Percentiles rank a stretch among this genome's conserved stretches.
These are phyloP conservation scores for Gastrophysa polygoni DNA, from an alignment of 2,888 invertebrate genomes.

Conservation along the genomic window DNA sequence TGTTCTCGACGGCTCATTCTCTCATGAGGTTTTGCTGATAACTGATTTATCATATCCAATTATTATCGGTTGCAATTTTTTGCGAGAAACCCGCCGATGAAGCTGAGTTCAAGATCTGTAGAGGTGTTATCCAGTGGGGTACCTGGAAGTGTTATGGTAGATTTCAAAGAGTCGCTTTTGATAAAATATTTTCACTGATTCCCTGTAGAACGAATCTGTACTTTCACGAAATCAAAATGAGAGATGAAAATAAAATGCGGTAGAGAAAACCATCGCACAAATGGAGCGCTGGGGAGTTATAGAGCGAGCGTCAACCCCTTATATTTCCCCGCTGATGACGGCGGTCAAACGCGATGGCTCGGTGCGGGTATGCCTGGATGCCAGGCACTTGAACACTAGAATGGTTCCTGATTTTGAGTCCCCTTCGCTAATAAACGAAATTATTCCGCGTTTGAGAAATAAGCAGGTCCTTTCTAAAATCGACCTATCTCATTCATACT, in stretches of 20 bases:
- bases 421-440: too few species aligned
- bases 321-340: not conserved
- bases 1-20: too few species aligned
- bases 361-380: conserved; percentile 21
- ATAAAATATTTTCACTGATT: too few species aligned
- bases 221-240: too few species aligned
- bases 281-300: conserved; percentile 6
- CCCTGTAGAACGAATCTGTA: too few species aligned
- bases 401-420: not conserved
- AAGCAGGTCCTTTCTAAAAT: too few species aligned
- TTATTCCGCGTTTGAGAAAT: too few species aligned
- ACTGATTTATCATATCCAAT: not conserved
- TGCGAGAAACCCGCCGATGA: not conserved
- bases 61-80: not conserved
- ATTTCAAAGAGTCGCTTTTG: too few species aligned
- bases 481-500: too few species aligned
- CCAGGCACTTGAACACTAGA: conserved; percentile 17
- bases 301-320: conserved; percentile 1
- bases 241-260: not conserved
- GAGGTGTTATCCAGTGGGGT: too few species aligned
- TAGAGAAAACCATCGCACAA: not conserved
- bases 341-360: conserved; percentile 9
- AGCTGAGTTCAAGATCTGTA: too few species aligned
- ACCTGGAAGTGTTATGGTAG: too few species aligned
- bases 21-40: not conserved